Conservation (phyloP, 2,797 vertebrate genomes). For the Crenuchus spilurus region DNA sequence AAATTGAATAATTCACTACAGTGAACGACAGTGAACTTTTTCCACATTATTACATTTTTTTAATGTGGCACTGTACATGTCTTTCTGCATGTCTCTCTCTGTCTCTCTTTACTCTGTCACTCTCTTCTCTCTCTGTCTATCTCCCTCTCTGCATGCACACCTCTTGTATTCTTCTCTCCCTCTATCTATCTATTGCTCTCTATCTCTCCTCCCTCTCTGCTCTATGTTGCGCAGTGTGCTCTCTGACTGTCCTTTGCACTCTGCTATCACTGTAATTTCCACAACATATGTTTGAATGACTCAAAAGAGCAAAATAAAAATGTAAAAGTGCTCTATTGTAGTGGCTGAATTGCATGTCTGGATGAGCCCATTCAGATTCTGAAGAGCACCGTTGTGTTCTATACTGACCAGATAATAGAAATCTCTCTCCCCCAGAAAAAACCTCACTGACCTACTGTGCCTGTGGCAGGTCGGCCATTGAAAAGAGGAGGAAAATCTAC, state of each 20-base stretch:
- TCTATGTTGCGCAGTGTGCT: slow-evolving; percentile 36
- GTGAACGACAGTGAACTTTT: too few species aligned
- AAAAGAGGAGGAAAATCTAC: slow-evolving; percentile 11
- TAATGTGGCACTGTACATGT: too few species aligned
- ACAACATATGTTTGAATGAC: slow-evolving; percentile 29
- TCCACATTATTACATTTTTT: too few species aligned
- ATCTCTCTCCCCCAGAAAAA: not conserved
- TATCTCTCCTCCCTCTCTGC: not conserved
- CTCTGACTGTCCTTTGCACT: slow-evolving; percentile 29
- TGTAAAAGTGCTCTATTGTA: not conserved
- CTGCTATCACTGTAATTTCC: slow-evolving; percentile 17
- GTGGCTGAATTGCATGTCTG: slow-evolving; percentile 3
- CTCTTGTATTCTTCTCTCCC: not conserved
- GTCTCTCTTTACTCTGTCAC: not conserved
- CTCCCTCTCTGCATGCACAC: not conserved
- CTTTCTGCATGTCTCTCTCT: too few species aligned
- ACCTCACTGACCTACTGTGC: not conserved
- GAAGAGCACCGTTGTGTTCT: not conserved
- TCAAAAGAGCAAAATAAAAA: slow-evolving; percentile 28
- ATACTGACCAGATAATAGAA: not conserved
- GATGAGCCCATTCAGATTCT: slow-evolving; percentile 23
- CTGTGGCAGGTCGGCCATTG: not conserved
- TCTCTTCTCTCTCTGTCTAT: slow-evolving; percentile 5
- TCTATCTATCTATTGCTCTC: not conserved
- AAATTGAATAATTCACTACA: too few species aligned